Percentiles rank a stretch among this genome's conserved stretches.
phyloP scores from a whole-genome alignment of 2,888 invertebrate genomes.

The Ernsta delagoae region DNA sequence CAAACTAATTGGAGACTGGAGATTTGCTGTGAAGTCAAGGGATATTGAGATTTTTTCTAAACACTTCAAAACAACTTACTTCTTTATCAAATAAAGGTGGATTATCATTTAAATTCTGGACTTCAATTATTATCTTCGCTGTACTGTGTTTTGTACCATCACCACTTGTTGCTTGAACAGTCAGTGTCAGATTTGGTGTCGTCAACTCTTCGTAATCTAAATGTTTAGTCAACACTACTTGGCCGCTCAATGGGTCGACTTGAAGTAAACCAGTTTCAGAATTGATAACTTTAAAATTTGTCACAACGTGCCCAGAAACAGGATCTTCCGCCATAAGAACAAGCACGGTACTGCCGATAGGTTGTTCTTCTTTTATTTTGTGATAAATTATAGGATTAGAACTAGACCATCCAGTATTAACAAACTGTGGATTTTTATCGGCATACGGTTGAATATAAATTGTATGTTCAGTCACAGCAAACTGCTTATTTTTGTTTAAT shows the following conservation, averaged over 20 bases:
- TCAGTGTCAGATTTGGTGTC: constrained; percentile 83
- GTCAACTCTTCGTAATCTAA: constrained; percentile 91
- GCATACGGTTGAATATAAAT: constrained; percentile 90
- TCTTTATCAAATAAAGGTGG: constrained; percentile 88
- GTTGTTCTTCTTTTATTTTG: constrained; percentile 90
- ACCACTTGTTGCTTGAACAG: constrained; percentile 83
- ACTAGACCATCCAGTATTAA: constrained; percentile 89
- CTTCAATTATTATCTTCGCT: constrained; percentile 88
- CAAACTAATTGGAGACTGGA: no score
- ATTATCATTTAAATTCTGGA: constrained; percentile 92
- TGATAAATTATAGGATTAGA: constrained; percentile 88
- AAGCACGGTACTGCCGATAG: constrained; percentile 89
- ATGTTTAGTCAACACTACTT: constrained; percentile 89
- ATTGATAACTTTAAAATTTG: constrained; percentile 84
- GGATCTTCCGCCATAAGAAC: constrained; percentile 90
- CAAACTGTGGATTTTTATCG: constrained; percentile 90
- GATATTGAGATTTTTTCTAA: background rate
- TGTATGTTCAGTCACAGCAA: constrained; percentile 88
- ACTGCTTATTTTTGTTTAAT: constrained; percentile 86
- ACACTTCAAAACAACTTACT: constrained; percentile 55
- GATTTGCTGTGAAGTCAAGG: no score
- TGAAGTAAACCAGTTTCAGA: constrained; percentile 83
- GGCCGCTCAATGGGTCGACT: constrained; percentile 88
- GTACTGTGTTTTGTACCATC: constrained; percentile 85
- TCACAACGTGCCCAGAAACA: constrained; percentile 85